A percentile compares a stretch with the other conserved stretches of the same genome.
phyloP scores from a whole-genome alignment of 2,888 invertebrate genomes.

The Lepidonotus clava region DNA sequence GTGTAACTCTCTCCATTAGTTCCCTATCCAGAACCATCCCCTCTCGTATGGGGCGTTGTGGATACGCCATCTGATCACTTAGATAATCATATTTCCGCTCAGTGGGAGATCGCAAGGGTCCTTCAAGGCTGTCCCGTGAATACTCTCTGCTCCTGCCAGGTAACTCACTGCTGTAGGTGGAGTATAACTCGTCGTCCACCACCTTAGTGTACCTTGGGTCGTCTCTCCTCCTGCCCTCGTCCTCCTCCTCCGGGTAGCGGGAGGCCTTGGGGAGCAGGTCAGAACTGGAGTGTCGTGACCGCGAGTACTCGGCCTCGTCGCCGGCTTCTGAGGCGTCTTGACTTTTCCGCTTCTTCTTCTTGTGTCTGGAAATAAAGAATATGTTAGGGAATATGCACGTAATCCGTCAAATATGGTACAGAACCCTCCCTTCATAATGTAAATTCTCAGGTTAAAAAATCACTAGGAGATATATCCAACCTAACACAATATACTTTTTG shows the following conservation, averaged over 20 bases:
- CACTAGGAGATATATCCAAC: background rate
- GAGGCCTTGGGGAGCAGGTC: background rate
- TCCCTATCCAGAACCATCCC: too few species aligned
- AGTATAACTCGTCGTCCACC: background rate
- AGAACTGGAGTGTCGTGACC: background rate
- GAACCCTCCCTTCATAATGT: background rate
- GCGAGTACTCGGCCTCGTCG: background rate
- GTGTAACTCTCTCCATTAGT: too few species aligned
- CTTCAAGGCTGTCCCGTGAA: background rate
- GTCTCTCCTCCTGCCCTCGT: background rate
- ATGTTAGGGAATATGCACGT: background rate
- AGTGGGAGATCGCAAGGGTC: background rate
- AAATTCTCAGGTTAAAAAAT: background rate
- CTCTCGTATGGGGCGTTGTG: too few species aligned
- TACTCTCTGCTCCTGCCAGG: background rate
- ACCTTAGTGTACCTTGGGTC: background rate
- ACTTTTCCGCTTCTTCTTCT: constrained; percentile 31
- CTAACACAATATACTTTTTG: too few species aligned
- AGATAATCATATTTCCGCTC: background rate
- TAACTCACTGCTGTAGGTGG: background rate
- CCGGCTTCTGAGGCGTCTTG: background rate
- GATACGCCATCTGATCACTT: background rate
- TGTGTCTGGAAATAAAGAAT: background rate
- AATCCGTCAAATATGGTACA: background rate
- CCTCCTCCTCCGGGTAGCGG: background rate